Conservation (phyloP, 1,140 invertebrate species). For the Sarcophaga bullata region DNA sequence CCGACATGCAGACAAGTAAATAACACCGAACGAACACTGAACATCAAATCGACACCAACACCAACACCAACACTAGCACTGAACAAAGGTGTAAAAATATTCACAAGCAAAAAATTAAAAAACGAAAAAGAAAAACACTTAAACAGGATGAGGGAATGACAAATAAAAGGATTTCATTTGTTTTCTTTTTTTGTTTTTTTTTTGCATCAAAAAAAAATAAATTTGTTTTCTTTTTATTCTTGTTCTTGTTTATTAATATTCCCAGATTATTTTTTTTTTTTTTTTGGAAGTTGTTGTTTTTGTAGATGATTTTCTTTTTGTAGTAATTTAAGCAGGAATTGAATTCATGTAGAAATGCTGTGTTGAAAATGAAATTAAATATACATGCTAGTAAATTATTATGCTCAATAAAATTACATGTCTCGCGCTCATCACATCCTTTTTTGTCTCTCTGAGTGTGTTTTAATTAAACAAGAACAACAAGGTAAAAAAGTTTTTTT, state of each 20-base stretch:
- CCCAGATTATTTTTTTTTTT: background rate
- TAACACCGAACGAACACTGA: background rate
- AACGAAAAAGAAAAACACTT: background rate
- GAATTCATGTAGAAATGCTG: constrained; percentile 18
- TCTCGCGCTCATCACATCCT: background rate
- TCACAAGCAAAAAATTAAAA: background rate
- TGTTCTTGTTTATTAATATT: too few relatives aligned
- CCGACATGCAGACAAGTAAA: constrained; percentile 23
- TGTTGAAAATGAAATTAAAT: background rate
- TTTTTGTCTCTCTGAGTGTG: background rate
- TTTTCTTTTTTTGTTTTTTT: background rate
- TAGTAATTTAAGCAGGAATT: background rate
- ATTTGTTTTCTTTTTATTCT: too few relatives aligned
- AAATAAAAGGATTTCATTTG: constrained; percentile 19
- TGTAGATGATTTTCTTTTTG: too few relatives aligned
- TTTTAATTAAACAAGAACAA: background rate
- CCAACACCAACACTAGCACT: too few relatives aligned
- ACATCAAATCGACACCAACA: too few relatives aligned
- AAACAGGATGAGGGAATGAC: constrained; percentile 8
- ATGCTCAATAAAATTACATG: constrained; percentile 3
- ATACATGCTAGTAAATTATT: background rate
- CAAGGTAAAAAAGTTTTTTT: constrained; percentile 13
- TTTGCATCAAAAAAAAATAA: background rate
- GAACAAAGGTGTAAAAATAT: constrained; percentile 18
- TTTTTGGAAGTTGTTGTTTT: background rate